phyloP scores from a whole-genome alignment of 2,888 invertebrate genomes.

The Elegia similella region DNA sequence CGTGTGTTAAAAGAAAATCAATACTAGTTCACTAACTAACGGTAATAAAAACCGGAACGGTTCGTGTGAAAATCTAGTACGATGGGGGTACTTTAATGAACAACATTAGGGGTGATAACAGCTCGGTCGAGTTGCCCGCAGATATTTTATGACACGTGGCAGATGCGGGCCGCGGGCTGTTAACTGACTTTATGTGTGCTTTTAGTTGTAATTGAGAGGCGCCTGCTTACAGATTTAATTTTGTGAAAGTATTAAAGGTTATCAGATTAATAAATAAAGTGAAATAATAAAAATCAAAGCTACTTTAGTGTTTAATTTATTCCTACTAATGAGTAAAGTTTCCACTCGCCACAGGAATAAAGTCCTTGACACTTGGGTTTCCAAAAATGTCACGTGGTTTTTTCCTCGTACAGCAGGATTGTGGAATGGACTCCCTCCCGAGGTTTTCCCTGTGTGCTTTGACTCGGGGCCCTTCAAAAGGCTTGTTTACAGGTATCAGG shows the following conservation, averaged over 20 bases:
- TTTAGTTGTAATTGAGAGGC: not conserved
- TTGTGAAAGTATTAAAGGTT: not conserved
- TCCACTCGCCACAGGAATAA: too few relatives aligned
- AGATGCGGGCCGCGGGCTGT: conserved; percentile 43
- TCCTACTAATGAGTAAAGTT: too few relatives aligned
- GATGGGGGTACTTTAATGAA: conserved; percentile 63
- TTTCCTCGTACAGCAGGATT: too few relatives aligned
- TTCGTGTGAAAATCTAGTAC: conserved; percentile 66
- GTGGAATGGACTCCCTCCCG: too few relatives aligned
- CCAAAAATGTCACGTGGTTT: too few relatives aligned
- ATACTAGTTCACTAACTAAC: not conserved
- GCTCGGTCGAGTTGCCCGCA: conserved; percentile 34
- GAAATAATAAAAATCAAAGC: not conserved
- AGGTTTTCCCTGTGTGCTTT: too few relatives aligned
- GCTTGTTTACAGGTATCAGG: too few relatives aligned
- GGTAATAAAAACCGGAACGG: conserved; percentile 30
- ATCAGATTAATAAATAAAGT: not conserved
- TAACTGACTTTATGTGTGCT: not conserved
- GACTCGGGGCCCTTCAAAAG: too few relatives aligned
- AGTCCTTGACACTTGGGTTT: too few relatives aligned
- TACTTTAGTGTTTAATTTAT: too few relatives aligned
- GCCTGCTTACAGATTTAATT: not conserved
- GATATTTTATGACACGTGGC: conserved; percentile 40
- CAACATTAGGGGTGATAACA: conserved; percentile 54
- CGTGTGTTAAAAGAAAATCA: too few relatives aligned